Percentiles rank a stretch among this genome's conserved stretches.
Evolutionary conservation across 2,797 vertebrate genomes (phyloP).

Genomic region (Myotis vivesi): DNA sequence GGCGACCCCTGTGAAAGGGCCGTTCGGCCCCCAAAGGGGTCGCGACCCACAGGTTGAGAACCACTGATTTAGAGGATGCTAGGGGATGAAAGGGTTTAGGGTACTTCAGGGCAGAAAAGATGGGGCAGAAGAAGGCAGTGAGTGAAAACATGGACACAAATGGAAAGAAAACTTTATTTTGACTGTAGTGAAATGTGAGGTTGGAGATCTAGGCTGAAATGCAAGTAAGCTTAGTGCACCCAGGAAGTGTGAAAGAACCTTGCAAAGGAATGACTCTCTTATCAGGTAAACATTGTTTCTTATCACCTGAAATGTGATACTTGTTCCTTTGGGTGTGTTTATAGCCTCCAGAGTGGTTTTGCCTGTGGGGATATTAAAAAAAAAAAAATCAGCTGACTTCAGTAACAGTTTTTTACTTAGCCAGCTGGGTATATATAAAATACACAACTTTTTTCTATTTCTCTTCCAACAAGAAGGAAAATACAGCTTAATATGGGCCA

Average conservation of each 20-base stretch:
- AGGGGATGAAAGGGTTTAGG: neutral
- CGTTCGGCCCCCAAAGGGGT: too few relatives aligned
- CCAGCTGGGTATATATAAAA: neutral
- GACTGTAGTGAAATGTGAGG: neutral
- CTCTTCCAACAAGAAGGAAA: neutral
- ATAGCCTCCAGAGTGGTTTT: neutral
- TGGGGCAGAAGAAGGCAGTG: neutral
- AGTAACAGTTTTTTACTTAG: neutral
- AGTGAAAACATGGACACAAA: neutral
- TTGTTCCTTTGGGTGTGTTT: neutral
- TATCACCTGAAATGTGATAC: neutral
- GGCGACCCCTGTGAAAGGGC: too few relatives aligned
- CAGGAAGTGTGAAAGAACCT: neutral
- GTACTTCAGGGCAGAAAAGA: neutral
- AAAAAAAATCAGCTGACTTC: neutral
- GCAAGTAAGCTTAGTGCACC: neutral
- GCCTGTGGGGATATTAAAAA: neutral
- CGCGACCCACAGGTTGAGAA: too few relatives aligned
- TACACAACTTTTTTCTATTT: neutral
- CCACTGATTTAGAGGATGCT: neutral
- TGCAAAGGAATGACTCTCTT: neutral
- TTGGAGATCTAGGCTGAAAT: neutral
- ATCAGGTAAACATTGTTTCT: constrained; percentile 18
- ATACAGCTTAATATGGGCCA: neutral
- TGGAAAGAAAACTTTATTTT: neutral